Evolutionary conservation across 2,113 vertebrate genomes (phyloP).

Genomic region (Melospiza georgiana): DNA sequence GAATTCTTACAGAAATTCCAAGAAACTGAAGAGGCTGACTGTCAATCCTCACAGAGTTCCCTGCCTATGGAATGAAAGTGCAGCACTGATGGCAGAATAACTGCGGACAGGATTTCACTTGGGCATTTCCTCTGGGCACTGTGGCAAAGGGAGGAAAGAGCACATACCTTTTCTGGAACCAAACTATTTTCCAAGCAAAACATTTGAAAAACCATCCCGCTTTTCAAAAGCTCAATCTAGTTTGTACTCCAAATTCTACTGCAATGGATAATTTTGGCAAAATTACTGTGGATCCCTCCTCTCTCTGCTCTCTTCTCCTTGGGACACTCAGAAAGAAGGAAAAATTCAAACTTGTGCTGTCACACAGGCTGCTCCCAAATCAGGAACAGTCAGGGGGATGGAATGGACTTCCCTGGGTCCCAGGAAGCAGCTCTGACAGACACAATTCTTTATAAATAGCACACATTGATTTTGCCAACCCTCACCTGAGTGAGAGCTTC

Average conservation of each 20-base stretch:
- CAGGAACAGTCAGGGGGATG: background rate
- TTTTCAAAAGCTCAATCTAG: background rate
- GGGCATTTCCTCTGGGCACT: background rate
- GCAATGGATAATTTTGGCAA: background rate
- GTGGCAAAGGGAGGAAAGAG: background rate
- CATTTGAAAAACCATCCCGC: background rate
- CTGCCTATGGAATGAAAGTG: background rate
- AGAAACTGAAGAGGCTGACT: background rate
- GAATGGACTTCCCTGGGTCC: background rate
- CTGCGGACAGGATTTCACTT: background rate
- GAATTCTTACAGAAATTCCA: background rate
- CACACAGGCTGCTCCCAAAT: background rate
- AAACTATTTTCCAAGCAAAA: background rate
- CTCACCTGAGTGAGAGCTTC: background rate
- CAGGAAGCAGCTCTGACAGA: background rate
- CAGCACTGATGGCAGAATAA: background rate
- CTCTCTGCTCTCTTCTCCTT: background rate
- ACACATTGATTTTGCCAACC: background rate
- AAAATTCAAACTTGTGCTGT: background rate
- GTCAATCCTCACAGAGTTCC: background rate
- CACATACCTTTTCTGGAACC: background rate
- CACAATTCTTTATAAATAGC: background rate
- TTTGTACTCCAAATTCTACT: background rate
- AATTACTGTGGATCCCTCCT: background rate
- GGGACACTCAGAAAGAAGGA: background rate